Evolutionary conservation across 2,797 vertebrate genomes (phyloP).

Genomic region (Merluccius polli): DNA sequence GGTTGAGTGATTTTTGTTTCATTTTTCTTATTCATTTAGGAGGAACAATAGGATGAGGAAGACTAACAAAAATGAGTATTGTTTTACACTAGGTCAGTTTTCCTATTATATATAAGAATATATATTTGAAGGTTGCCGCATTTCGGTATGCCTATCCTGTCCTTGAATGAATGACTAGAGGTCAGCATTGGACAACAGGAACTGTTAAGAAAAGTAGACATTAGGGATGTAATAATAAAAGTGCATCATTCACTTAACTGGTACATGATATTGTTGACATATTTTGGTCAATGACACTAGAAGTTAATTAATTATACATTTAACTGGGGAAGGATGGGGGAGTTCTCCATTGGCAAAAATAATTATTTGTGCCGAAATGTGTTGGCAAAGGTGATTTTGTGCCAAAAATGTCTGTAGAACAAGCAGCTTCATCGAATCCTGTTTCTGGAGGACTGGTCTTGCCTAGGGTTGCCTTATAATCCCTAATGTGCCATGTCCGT

Average conservation of each 20-base stretch:
- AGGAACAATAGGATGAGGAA: neutral
- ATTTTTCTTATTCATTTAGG: neutral
- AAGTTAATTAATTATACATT: neutral
- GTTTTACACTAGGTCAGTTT: neutral
- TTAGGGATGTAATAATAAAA: neutral
- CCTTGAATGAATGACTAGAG: neutral
- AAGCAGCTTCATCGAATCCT: neutral
- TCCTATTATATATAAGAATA: neutral
- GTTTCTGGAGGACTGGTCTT: neutral
- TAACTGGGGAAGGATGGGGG: neutral
- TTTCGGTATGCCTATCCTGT: neutral
- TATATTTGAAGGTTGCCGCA: neutral
- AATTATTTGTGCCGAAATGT: too few species aligned
- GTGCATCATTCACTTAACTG: neutral
- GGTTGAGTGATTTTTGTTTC: neutral
- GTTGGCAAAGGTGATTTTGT: too few species aligned
- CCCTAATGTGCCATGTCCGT: neutral
- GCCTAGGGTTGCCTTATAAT: neutral
- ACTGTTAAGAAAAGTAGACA: neutral
- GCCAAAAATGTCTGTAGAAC: too few species aligned
- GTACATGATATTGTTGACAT: neutral
- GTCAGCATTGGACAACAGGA: neutral
- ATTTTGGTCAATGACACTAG: neutral
- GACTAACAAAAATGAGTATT: neutral
- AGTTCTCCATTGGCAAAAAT: neutral